phyloP scores from a whole-genome alignment of 2,113 vertebrate species.

The Irena cyanogastra region DNA sequence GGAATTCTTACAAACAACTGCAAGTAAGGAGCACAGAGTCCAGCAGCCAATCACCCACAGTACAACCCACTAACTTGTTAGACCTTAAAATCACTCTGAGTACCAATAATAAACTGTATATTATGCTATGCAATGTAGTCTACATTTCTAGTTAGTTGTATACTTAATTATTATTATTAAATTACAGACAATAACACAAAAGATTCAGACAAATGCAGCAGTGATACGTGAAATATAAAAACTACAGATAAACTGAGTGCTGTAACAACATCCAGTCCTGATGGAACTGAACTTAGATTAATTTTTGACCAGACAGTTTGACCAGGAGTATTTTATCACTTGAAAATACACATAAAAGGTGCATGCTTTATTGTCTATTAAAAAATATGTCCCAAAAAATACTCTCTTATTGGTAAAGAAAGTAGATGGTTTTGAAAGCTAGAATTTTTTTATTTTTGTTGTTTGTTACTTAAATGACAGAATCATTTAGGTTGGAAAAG shows the following conservation, averaged over 20 bases:
- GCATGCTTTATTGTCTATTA: neutral
- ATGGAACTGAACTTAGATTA: neutral
- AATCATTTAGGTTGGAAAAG: neutral
- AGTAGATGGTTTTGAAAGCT: neutral
- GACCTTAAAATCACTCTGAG: neutral
- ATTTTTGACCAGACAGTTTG: neutral
- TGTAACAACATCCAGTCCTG: neutral
- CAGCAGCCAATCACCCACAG: neutral
- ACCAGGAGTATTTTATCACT: neutral
- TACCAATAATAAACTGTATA: neutral
- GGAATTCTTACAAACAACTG: neutral
- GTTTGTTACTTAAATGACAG: neutral
- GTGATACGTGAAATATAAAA: neutral
- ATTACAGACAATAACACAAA: neutral
- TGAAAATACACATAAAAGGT: neutral
- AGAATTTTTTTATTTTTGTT: neutral
- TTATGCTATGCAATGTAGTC: neutral
- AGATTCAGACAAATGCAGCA: neutral
- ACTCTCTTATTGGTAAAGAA: neutral
- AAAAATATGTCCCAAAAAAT: neutral
- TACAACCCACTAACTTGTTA: neutral
- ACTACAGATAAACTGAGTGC: neutral
- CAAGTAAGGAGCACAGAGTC: rapidly evolving
- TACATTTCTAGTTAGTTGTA: neutral
- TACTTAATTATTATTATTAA: neutral